Evolutionary conservation across 2,113 vertebrate genomes (phyloP), one percentile per base, ranked within the genome.

Genomic region (Nothoprocta perdicaria): DNA sequence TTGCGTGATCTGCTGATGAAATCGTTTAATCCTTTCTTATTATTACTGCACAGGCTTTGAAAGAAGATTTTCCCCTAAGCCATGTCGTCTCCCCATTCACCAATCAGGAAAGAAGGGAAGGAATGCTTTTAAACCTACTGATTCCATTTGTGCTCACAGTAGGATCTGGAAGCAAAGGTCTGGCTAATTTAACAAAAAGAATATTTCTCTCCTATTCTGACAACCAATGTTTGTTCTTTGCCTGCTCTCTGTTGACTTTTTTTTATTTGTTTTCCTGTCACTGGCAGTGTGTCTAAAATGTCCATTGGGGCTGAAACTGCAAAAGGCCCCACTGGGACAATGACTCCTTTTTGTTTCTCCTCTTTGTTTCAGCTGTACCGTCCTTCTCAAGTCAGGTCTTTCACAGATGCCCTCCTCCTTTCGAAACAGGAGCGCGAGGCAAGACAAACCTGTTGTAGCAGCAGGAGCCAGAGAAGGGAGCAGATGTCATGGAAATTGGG

Each of bases 61-160:
- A 99, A 97, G 99, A 99, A 89, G 99, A 99, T 98, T 99, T 99
- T 50, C 99, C 99, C 29, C 98, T 99, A 97, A 99, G 99, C 97
- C 99, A 99, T 92, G 99, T 99, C 98, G 99, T 99, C 97, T 99
- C 99, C 82, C 99, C 99, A 74, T 99, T 99, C 98, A 99, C 99
- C 97, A 99, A 99, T 98, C 99, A 99, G 97, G 99, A 99, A 96
- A 98, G 99, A 96, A 98, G 99, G 96, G 99, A 99, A 97, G 99
- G 99, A 95, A 99, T 99, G 99, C 98, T 99, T 97, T 98, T 99
- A 96, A 99, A 99, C 95, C 98, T 99, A 78, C 98, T 99, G 77
- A 99, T 99, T 97, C 99, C 99, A 88, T 99, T 99, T 96, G 99
- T 99, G 85, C 97, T 99, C 95, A 99, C 99, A 91, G 99, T 99